Evolutionary conservation across 2,113 vertebrate species (phyloP), one percentile per base, ranked within the genome.

Genomic region (Heteronetta atricapilla): DNA sequence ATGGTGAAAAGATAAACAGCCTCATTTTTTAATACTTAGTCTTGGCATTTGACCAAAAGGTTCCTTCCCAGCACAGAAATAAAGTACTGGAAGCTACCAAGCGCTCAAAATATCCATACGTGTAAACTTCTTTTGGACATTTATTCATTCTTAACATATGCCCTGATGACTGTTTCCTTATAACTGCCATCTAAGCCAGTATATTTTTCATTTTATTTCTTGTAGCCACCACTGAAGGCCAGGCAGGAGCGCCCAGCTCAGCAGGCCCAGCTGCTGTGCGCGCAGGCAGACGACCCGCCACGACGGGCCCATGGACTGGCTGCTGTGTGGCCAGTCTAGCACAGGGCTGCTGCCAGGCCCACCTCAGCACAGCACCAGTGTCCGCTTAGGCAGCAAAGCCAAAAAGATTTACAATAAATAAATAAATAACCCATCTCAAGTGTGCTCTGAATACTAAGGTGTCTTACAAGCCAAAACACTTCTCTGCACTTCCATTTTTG

Each of bases 101-200:
- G 72, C 29, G 46, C 94, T 95, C 81, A 82, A 92, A 97, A 97
- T 94, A 97, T 97, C 96, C 96, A 82, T 98, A 98, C 98, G 95
- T 93, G 97, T 97, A 96, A 97, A 97, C 96, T 92, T 93, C 95
- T 97, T 91, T 93, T 94, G 94, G 91, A 97, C 93, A 96, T 97
- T 96, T 88, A 94, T 42, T 86, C 92, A 97, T 96, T 96, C 96
- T 82, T 89, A 97, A 96, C 97, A 97, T 97, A 98, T 97, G 95
- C 95, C 97, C 96, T 97, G 97, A 96, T 98, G 98, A 98, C 97
- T 95, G 98, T 97, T 83, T 97, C 93, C 96, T 95, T 87, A 90
- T 90, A 88, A 60, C 31, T 94, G 68, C 83, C 90, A 72, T 91
- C 64, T 75, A 26, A 88, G 73, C 58, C 83, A 83, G 53, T 90